A percentile compares a stretch with the other conserved stretches of the same genome.
Evolutionary conservation across 2,888 invertebrate genomes (phyloP).

Genomic region (Marasmarcha lunaedactyla): DNA sequence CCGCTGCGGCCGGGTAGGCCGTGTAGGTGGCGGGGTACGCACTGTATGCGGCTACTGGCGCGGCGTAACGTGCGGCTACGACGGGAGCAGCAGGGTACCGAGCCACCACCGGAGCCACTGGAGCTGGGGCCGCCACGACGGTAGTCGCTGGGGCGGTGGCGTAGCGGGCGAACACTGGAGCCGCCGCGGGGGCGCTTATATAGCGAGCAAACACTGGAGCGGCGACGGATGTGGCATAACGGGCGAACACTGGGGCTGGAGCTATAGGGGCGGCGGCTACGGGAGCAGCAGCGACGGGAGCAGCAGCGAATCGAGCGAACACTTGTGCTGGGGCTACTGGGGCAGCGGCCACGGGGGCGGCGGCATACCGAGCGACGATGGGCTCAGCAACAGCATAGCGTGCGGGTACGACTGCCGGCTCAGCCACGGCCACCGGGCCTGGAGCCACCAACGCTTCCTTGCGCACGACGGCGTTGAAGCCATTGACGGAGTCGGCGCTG

Average conservation of each 20-base stretch:
- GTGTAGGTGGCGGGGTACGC: constrained; percentile 12
- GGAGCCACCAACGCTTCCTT: constrained; percentile 44
- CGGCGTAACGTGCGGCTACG: constrained; percentile 15
- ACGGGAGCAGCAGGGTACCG: constrained; percentile 17
- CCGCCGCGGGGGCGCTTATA: constrained; percentile 11
- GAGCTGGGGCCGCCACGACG: constrained; percentile 21
- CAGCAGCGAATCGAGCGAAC: constrained; percentile 14
- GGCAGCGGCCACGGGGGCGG: constrained; percentile 21
- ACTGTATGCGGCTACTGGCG: constrained; percentile 14
- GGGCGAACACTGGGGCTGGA: constrained; percentile 34
- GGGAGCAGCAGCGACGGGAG: constrained; percentile 42
- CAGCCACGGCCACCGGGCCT: constrained; percentile 34
- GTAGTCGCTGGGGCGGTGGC: not conserved
- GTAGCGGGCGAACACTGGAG: constrained; percentile 10
- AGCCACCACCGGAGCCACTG: constrained; percentile 10
- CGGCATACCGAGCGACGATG: constrained; percentile 16
- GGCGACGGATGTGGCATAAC: constrained; percentile 9
- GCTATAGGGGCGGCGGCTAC: constrained; percentile 75
- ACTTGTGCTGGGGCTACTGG: constrained; percentile 17
- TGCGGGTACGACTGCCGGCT: constrained; percentile 25
- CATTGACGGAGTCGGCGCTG: constrained; percentile 47
- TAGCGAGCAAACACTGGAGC: constrained; percentile 6
- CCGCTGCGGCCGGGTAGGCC: constrained; percentile 15
- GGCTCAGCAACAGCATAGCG: constrained; percentile 20
- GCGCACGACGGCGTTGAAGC: constrained; percentile 54